A percentile compares a stretch with the other conserved stretches of the same genome.
Evolutionary conservation across 92 coral and sea anemone genomes (phyloP).

Genomic region (Bergia puertoricense): DNA sequence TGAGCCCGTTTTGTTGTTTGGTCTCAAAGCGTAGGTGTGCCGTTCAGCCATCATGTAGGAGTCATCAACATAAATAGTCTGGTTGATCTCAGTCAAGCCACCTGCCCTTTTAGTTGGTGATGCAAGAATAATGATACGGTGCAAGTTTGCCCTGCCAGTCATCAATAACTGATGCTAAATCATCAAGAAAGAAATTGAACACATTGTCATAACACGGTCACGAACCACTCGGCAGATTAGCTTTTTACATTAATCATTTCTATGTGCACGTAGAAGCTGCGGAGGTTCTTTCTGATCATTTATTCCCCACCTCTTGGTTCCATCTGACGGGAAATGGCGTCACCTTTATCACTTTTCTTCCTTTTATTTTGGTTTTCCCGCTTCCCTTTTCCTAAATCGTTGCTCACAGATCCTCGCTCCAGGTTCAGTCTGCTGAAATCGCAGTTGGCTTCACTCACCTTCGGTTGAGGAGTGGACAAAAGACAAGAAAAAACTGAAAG

Average conservation of each 20-base stretch:
- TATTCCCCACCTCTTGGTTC: no score
- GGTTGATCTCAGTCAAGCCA: slow-evolving; percentile 51
- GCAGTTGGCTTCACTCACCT: no score
- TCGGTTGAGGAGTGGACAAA: no score
- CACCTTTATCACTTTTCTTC: no score
- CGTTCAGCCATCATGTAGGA: slow-evolving; percentile 68
- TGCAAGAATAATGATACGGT: slow-evolving; percentile 65
- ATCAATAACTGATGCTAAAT: slow-evolving; percentile 54
- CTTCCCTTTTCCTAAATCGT: no score
- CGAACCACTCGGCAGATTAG: slow-evolving; percentile 45
- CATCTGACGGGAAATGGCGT: no score
- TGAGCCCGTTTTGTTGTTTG: slow-evolving; percentile 57
- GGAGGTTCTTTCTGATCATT: no score
- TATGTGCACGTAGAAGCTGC: no score
- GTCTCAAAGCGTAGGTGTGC: slow-evolving; percentile 76
- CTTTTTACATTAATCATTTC: slow-evolving; percentile 53
- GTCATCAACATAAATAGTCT: slow-evolving; percentile 52
- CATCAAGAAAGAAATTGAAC: slow-evolving; percentile 51
- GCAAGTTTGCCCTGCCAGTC: slow-evolving; percentile 61
- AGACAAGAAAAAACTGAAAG: no score
- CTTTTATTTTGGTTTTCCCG: no score
- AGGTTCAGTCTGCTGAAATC: no score
- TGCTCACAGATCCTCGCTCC: no score
- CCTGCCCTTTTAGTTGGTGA: slow-evolving; percentile 65
- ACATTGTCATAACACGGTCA: slow-evolving; percentile 42